Conservation (phyloP, 2,113 vertebrate genomes). For the Arenaria interpres region DNA sequence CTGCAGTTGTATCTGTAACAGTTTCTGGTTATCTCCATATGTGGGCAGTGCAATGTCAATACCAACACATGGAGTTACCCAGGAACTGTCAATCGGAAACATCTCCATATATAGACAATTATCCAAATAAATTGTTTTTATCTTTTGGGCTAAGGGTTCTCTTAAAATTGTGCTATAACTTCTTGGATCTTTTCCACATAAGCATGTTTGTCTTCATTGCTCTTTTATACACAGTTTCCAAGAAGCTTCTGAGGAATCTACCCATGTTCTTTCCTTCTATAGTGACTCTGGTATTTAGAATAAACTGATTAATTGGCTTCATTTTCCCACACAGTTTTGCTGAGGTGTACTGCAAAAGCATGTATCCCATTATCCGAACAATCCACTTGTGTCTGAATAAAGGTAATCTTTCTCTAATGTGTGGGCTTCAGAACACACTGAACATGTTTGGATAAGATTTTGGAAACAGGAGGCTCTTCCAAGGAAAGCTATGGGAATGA, state of each 20-base stretch:
- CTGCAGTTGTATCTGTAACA: neutral
- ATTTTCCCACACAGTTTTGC: neutral
- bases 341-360: neutral
- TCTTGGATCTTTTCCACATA: neutral
- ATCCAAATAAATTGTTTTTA: neutral
- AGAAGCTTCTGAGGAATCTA: conserved; percentile 3
- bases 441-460: neutral
- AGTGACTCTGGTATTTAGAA: neutral
- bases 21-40: neutral
- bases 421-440: neutral
- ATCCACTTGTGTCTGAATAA: neutral
- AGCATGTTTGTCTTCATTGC: neutral
- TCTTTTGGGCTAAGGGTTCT: neutral
- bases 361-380: neutral
- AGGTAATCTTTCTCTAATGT: neutral
- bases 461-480: neutral
- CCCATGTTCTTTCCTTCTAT: neutral
- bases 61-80: neutral
- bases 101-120: neutral
- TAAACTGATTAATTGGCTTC: neutral
- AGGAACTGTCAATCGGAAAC: neutral
- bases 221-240: neutral
- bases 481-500: neutral
- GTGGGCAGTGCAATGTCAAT: neutral
- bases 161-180: neutral